Conservation (phyloP, 2,888 invertebrate species). For the Xestia xanthographa region DNA sequence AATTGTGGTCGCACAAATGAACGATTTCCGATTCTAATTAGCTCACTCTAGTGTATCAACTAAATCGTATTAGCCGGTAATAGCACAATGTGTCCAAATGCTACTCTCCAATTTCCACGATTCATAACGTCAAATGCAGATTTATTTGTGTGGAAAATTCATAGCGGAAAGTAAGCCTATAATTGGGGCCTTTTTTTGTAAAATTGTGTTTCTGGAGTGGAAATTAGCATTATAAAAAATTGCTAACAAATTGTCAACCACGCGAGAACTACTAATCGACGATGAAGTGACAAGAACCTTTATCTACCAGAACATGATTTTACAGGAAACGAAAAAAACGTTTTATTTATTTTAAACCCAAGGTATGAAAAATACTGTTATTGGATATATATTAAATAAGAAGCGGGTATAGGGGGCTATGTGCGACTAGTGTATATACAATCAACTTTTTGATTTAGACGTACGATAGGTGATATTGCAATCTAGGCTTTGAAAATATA, state of each 20-base stretch:
- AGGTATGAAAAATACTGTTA: too few relatives aligned
- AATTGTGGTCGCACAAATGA: constrained; percentile 38
- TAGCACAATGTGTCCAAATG: constrained; percentile 17
- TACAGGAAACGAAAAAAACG: too few relatives aligned
- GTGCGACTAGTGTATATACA: constrained; percentile 13
- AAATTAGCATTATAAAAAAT: background rate
- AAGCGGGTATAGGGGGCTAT: background rate
- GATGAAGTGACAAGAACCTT: too few relatives aligned
- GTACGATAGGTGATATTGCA: too few relatives aligned
- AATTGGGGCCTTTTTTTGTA: background rate
- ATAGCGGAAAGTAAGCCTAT: background rate
- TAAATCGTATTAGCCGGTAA: constrained; percentile 39
- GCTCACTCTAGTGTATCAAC: constrained; percentile 22
- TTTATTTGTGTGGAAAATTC: constrained; percentile 21
- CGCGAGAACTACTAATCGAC: too few relatives aligned
- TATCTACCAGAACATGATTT: too few relatives aligned
- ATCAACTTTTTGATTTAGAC: constrained; percentile 25
- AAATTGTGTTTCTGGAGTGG: background rate
- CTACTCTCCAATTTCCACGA: constrained; percentile 5
- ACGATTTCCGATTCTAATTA: constrained; percentile 32
- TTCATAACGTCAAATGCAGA: constrained; percentile 10
- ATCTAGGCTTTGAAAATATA: too few relatives aligned
- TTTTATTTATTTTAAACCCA: too few relatives aligned
- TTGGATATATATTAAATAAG: constrained; percentile 10
- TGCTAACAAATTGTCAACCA: background rate